phyloP scores from a whole-genome alignment of 2,888 invertebrate genomes.

The Campoletis raptor region DNA sequence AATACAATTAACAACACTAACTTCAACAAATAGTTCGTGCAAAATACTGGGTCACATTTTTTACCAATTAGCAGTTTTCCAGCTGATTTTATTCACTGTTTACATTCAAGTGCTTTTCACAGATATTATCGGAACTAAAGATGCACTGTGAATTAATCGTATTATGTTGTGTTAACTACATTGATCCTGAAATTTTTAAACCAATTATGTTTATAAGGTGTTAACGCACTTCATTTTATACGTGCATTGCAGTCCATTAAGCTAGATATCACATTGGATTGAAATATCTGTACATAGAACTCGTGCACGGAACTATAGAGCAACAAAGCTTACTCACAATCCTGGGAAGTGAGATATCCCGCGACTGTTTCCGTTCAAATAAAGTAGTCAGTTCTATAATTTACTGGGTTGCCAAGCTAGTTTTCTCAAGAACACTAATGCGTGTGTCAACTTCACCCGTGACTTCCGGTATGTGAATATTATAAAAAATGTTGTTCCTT shows the following conservation, averaged over 20 bases:
- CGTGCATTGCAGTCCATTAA: slow-evolving; percentile 19
- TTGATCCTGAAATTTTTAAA: slow-evolving; percentile 21
- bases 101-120: slow-evolving; percentile 8
- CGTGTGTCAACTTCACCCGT: slow-evolving; percentile 76
- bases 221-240: slow-evolving; percentile 20
- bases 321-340: slow-evolving; percentile 76
- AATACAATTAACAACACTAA: neutral
- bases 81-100: slow-evolving; percentile 12
- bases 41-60: neutral
- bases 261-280: neutral
- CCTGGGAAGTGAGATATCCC: slow-evolving; percentile 81
- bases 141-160: slow-evolving; percentile 1
- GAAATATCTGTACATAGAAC: neutral
- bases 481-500: slow-evolving; percentile 73
- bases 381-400: slow-evolving; percentile 68
- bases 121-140: slow-evolving; percentile 11
- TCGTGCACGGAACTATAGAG: slow-evolving; percentile 79
- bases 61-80: neutral
- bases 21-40: neutral
- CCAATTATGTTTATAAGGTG: slow-evolving; percentile 31
- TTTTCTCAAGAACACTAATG: slow-evolving; percentile 65
- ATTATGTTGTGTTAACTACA: slow-evolving; percentile 8
- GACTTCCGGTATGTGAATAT: slow-evolving; percentile 79
- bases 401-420: slow-evolving; percentile 33
- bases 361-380: slow-evolving; percentile 82